phyloP scores from a whole-genome alignment of 2,888 invertebrate genomes.

The Standfussiana lucernea region DNA sequence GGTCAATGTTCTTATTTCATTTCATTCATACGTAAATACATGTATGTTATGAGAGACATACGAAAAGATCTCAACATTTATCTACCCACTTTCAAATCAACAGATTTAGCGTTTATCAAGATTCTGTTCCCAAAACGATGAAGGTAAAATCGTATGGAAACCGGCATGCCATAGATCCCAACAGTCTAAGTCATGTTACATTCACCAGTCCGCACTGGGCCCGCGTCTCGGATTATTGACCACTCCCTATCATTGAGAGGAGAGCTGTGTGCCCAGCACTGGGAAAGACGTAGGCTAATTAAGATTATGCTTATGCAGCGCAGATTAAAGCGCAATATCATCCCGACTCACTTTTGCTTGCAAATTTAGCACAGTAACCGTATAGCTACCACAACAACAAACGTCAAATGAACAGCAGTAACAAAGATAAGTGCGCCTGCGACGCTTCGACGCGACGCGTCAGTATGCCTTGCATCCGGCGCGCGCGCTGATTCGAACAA shows the following conservation, averaged over 20 bases:
- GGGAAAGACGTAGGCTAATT: background rate
- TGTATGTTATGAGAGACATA: background rate
- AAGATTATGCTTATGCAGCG: background rate
- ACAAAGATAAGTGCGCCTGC: constrained; percentile 59
- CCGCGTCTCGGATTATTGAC: no score
- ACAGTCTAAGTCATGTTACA: background rate
- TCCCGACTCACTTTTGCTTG: background rate
- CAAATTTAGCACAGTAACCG: constrained; percentile 31
- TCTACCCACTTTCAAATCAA: background rate
- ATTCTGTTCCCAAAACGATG: background rate
- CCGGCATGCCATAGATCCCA: background rate
- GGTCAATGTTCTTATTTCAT: constrained; percentile 11
- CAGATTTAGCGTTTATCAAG: background rate
- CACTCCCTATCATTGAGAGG: background rate
- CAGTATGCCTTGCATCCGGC: constrained; percentile 63
- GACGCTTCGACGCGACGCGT: constrained; percentile 31
- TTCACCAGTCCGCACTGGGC: background rate
- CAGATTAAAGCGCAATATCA: background rate
- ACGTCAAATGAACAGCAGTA: constrained; percentile 46
- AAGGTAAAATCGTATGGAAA: background rate
- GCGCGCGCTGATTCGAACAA: constrained; percentile 70
- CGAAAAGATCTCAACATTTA: constrained; percentile 4
- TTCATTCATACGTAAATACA: constrained; percentile 1
- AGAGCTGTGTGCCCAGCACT: background rate
- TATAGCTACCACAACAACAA: constrained; percentile 38